Evolutionary conservation across 1,140 invertebrate genomes (phyloP).

Genomic region (Bombus superbus): DNA sequence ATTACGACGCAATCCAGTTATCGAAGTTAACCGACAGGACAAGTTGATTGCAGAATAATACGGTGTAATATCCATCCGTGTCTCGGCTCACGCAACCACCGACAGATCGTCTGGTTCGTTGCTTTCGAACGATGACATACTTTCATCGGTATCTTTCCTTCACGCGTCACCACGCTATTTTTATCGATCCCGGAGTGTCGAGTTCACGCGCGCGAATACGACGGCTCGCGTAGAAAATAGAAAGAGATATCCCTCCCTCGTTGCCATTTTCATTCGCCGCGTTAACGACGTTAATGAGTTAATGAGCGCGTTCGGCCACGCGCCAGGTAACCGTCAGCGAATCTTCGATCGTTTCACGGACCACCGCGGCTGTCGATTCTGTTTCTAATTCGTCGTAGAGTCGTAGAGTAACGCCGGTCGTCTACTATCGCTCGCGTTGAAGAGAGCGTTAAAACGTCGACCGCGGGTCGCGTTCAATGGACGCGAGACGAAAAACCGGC

Average conservation of each 20-base stretch:
- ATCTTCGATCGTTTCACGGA: not conserved
- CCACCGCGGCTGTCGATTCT: not conserved
- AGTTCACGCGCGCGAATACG: not conserved
- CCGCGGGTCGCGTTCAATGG: not conserved
- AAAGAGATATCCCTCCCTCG: not conserved
- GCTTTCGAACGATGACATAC: slow-evolving; percentile 56
- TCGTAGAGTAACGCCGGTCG: too few species aligned
- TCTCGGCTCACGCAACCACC: slow-evolving; percentile 55
- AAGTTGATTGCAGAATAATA: slow-evolving; percentile 53
- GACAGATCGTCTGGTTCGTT: slow-evolving; percentile 43
- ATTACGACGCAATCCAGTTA: slow-evolving; percentile 55
- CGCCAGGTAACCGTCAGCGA: not conserved
- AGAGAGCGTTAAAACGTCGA: not conserved
- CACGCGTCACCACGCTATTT: slow-evolving; percentile 47
- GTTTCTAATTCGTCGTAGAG: too few species aligned
- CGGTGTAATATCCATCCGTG: slow-evolving; percentile 43
- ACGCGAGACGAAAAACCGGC: not conserved
- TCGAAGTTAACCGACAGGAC: slow-evolving; percentile 50
- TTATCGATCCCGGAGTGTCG: slow-evolving; percentile 10
- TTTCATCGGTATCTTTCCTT: slow-evolving; percentile 54
- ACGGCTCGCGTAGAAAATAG: not conserved
- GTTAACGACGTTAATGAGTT: not conserved
- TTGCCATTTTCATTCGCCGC: not conserved
- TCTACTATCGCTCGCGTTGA: too few species aligned
- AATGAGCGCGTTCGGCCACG: too few species aligned